Conservation (phyloP, 1,140 invertebrate genomes). For the Coelopa frigida region DNA sequence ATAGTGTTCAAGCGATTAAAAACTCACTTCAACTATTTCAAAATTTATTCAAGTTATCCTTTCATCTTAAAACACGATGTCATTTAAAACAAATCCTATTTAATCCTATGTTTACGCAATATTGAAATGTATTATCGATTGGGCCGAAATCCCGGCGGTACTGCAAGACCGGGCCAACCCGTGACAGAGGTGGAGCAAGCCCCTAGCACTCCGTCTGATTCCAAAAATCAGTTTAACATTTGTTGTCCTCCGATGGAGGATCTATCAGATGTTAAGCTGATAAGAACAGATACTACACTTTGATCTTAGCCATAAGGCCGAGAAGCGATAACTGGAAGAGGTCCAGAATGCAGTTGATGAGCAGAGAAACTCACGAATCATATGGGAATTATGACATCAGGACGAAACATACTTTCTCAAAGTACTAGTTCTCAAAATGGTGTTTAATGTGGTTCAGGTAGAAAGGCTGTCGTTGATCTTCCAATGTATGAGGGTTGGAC, state of each 20-base stretch:
- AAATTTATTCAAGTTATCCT: too few relatives aligned
- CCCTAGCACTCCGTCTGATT: constrained; percentile 39
- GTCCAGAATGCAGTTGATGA: too few relatives aligned
- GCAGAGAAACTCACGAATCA: too few relatives aligned
- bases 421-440: too few relatives aligned
- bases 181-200: constrained; percentile 50
- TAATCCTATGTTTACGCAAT: not conserved
- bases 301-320: constrained; percentile 48
- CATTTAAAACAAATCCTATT: too few relatives aligned
- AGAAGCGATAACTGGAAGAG: constrained; percentile 46
- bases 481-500: too few relatives aligned
- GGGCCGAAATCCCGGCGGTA: constrained; percentile 28
- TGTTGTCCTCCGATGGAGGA: constrained; percentile 47
- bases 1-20: constrained; percentile 5
- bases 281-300: constrained; percentile 54
- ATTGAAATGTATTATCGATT: constrained; percentile 4
- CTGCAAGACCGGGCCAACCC: constrained; percentile 56
- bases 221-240: constrained; percentile 53
- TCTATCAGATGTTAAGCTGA: constrained; percentile 58
- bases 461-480: too few relatives aligned
- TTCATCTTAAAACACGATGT: too few relatives aligned
- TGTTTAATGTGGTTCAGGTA: too few relatives aligned
- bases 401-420: too few relatives aligned
- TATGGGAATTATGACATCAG: too few relatives aligned
- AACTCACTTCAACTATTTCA: not conserved